phyloP scores from a whole-genome alignment of 2,113 vertebrate genomes.

The Orthochromis malagaraziensis region DNA sequence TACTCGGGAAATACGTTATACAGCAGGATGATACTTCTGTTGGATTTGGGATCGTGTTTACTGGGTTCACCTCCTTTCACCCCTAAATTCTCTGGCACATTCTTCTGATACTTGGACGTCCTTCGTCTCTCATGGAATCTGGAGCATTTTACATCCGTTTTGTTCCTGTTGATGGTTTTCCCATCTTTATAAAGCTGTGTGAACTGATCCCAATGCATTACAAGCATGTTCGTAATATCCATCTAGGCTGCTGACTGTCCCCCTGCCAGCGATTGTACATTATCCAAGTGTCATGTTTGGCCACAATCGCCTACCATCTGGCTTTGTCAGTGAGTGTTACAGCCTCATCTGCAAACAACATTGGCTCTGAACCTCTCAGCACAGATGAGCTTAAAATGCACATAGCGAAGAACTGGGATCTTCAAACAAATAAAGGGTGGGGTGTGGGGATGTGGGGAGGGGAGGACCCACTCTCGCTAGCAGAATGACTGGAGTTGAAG shows the following conservation, averaged over 20 bases:
- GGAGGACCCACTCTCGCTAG: slow-evolving; percentile 1
- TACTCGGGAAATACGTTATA: neutral
- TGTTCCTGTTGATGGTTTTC: slow-evolving; percentile 43
- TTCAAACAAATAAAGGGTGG: slow-evolving; percentile 47
- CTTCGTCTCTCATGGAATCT: slow-evolving; percentile 48
- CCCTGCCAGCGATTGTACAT: slow-evolving; percentile 67
- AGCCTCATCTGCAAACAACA: slow-evolving; percentile 72
- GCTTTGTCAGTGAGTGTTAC: slow-evolving; percentile 65
- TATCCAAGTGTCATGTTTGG: slow-evolving; percentile 73
- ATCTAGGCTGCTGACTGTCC: slow-evolving; percentile 62
- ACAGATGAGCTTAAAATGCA: slow-evolving; percentile 62
- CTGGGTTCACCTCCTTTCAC: neutral
- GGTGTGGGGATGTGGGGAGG: neutral
- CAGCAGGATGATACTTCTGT: neutral
- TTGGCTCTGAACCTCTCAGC: slow-evolving; percentile 56
- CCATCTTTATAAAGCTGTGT: slow-evolving; percentile 55
- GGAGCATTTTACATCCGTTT: slow-evolving; percentile 52
- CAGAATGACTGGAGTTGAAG: slow-evolving; percentile 45
- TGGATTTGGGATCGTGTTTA: slow-evolving; percentile 25
- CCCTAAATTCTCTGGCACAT: slow-evolving; percentile 17
- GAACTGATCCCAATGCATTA: slow-evolving; percentile 70
- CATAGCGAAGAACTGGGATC: slow-evolving; percentile 36
- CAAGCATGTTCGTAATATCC: slow-evolving; percentile 72
- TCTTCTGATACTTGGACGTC: slow-evolving; percentile 24
- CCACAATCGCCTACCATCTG: slow-evolving; percentile 73